Percentiles rank a stretch among this genome's conserved stretches.
These are phyloP conservation scores for Ooceraea biroi DNA, from an alignment of 1,140 invertebrate genomes.

Conservation along the genomic window DNA sequence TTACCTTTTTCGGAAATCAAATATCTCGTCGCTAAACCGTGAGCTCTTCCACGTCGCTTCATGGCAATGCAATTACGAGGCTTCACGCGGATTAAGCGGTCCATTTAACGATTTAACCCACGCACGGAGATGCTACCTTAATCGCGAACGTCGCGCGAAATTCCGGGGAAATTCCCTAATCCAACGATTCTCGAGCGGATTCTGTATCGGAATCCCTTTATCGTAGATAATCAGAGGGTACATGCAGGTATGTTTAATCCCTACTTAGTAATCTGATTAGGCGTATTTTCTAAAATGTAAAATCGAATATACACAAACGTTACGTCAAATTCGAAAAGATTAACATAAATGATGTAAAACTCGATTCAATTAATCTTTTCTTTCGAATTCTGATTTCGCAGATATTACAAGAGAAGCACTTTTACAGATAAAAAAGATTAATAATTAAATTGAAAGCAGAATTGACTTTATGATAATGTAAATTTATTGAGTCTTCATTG, in stretches of 20 bases:
- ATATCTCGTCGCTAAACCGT: constrained; percentile 28
- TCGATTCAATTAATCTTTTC: background rate
- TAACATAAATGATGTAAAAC: background rate
- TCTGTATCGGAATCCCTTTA: background rate
- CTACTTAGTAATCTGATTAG: constrained; percentile 20
- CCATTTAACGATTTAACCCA: constrained; percentile 58
- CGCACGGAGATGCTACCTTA: constrained; percentile 44
- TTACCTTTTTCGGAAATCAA: constrained; percentile 57
- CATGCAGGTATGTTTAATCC: background rate
- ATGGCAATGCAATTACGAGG: constrained; percentile 46
- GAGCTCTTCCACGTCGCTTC: constrained; percentile 9
- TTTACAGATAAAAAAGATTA: no score
- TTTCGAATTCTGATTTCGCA: background rate
- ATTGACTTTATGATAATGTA: background rate
- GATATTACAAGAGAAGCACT: no score
- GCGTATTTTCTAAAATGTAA: background rate
- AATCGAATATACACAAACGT: background rate
- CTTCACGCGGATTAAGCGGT: constrained; percentile 50
- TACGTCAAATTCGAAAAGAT: background rate
- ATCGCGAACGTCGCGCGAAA: constrained; percentile 46
- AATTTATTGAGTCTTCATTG: background rate
- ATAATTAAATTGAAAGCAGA: background rate
- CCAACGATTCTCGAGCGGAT: background rate
- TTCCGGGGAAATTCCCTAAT: constrained; percentile 10
- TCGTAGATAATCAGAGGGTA: background rate